Evolutionary conservation across 92 coral and sea anemone species (phyloP), one percentile per base, ranked within the genome.

Genomic region (Metridium senile): DNA sequence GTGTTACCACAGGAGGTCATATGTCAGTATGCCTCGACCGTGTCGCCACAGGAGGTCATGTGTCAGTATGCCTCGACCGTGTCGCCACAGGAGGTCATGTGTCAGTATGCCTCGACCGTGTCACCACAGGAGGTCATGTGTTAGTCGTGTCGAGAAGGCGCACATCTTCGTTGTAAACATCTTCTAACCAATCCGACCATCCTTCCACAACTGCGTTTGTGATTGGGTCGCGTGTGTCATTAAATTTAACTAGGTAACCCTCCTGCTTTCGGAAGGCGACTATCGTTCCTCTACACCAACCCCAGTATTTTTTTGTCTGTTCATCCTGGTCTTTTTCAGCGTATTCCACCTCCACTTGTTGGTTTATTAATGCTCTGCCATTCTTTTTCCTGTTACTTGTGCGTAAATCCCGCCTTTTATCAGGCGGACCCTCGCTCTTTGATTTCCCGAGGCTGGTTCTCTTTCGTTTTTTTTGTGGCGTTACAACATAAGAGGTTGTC

Each of bases 201-300:
- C n/a, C n/a, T n/a, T n/a, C n/a, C n/a, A n/a, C n/a, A n/a, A n/a
- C n/a, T n/a, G n/a, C n/a, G n/a, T n/a, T n/a, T n/a, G n/a, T n/a
- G n/a, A n/a, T n/a, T n/a, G n/a, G n/a, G n/a, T n/a, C n/a, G n/a
- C n/a, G n/a, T n/a, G n/a, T n/a, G n/a, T n/a, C n/a, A n/a, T 49
- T 70, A 57, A 82, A 82, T 66, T 59, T 74, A 1, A 83, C 78
- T 28, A 83, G 35, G 69, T 83, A 83, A 21, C 87, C 87, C 58
- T 68, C 77, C 4, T 68, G 61, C 25, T 70, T 75, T 9, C 65
- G 32, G 66, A 76, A 83, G 32, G 87, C 87, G 31, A 76, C 66
- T 30, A 76, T 83, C 17, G 70, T 79, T 39, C 87, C 87, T 59
- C 68, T 26, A 49, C 83, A 83, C 87, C 83, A 83, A 35, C 87